Evolutionary conservation across 1,140 invertebrate genomes (phyloP).

Genomic region (Chelonus insularis): DNA sequence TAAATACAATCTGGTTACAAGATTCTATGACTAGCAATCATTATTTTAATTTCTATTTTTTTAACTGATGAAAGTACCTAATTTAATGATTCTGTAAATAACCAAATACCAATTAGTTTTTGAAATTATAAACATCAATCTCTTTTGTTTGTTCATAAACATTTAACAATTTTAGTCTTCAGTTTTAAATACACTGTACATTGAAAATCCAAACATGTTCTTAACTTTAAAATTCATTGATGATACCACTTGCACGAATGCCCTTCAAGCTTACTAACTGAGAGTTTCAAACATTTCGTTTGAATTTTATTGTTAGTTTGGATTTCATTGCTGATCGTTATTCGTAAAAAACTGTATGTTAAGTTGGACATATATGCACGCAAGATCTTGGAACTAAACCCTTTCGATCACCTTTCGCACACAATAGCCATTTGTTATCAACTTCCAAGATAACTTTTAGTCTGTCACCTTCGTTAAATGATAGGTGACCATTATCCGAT

Average conservation of each 20-base stretch:
- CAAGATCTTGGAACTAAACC: constrained; percentile 76
- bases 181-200: constrained; percentile 55
- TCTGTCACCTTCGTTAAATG: constrained; percentile 76
- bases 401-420: constrained; percentile 75
- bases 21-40: constrained; percentile 52
- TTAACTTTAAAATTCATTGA: no score
- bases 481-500: constrained; percentile 76
- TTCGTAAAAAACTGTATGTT: constrained; percentile 34
- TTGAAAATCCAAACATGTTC: constrained; percentile 13
- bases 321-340: constrained; percentile 3
- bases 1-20: constrained; percentile 55
- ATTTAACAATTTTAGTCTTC: no score
- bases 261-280: constrained; percentile 15
- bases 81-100: no score
- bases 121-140: not conserved
- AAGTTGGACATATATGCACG: constrained; percentile 64
- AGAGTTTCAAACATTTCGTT: constrained; percentile 10
- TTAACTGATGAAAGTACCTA: no score
- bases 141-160: no score
- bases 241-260: constrained; percentile 32
- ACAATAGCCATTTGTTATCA: constrained; percentile 76
- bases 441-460: constrained; percentile 75
- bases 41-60: constrained; percentile 23
- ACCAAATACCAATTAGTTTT: no score
- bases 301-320: not conserved